Conservation (phyloP, 2,113 vertebrate genomes). For the Quiscalus mexicanus region DNA sequence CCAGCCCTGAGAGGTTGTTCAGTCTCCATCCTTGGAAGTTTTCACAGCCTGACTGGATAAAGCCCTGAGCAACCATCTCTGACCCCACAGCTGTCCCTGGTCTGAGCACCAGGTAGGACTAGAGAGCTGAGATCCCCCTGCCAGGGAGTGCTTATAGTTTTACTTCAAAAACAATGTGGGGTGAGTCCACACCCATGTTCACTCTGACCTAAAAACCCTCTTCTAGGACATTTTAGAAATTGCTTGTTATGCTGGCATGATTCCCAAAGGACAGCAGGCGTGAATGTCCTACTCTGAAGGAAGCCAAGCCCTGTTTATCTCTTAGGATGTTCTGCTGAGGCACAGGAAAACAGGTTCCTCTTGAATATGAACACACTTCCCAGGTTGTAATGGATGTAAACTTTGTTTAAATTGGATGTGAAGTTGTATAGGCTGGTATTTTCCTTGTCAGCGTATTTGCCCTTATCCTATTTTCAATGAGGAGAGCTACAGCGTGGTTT, state of each 20-base stretch:
- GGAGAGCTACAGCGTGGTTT: background rate
- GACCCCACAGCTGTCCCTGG: background rate
- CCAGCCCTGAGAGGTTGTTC: background rate
- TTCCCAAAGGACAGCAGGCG: background rate
- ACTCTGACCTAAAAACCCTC: background rate
- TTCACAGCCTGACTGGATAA: background rate
- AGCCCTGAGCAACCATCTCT: background rate
- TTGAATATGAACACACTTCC: conserved; percentile 1
- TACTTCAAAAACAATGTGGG: background rate
- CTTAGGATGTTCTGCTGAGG: conserved; percentile 22
- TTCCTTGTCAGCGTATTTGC: conserved; percentile 48
- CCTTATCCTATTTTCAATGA: conserved; percentile 48
- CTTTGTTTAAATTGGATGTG: conserved; percentile 48
- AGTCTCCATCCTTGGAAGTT: background rate
- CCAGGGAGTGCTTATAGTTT: background rate
- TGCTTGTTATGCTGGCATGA: background rate
- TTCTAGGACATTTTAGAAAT: background rate
- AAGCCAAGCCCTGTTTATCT: background rate
- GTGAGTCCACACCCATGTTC: background rate
- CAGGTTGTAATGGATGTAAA: conserved; percentile 36
- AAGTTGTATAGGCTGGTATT: background rate
- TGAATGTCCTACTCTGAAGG: background rate
- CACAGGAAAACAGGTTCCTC: background rate
- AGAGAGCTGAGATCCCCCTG: background rate
- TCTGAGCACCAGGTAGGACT: background rate